Conservation (phyloP, 2,797 vertebrate genomes). For the Pangasius krempfi region DNA sequence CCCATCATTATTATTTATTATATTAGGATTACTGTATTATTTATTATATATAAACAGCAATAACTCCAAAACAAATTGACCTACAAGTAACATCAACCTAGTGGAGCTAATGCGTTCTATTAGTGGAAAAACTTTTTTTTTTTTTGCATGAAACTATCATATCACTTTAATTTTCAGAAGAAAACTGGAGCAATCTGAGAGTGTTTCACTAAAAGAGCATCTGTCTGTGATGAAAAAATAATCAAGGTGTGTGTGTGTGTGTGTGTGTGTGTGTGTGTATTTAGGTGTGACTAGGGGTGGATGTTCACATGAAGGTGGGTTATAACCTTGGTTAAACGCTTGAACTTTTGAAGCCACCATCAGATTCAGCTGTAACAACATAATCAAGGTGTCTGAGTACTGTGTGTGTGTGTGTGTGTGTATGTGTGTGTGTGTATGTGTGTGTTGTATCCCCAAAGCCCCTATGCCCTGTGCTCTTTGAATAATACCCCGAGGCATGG, state of each 20-base stretch:
- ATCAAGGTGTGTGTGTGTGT: constrained; percentile 34
- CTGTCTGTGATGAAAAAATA: constrained; percentile 47
- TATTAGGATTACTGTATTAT: not conserved
- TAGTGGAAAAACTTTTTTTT: constrained; percentile 27
- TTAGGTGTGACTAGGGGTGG: constrained; percentile 41
- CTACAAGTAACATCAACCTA: not conserved
- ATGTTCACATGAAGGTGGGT: constrained; percentile 53
- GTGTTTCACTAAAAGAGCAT: constrained; percentile 61
- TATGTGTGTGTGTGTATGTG: constrained; percentile 36
- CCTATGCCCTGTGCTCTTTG: not conserved
- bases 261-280: constrained; percentile 42
- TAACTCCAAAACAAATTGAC: not conserved
- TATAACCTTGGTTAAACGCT: constrained; percentile 75
- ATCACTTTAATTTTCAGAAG: constrained; percentile 66
- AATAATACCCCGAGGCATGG: not conserved
- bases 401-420: constrained; percentile 63
- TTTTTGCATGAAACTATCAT: constrained; percentile 58
- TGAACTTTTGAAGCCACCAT: constrained; percentile 74
- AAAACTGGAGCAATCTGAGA: constrained; percentile 60
- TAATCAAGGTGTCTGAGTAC: constrained; percentile 63
- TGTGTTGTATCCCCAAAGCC: not conserved
- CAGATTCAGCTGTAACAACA: constrained; percentile 78
- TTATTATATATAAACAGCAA: not conserved
- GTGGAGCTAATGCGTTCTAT: not conserved
- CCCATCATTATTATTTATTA: not conserved